Evolutionary conservation across 2,797 vertebrate species (phyloP).

Genomic region (Zenarchopterus dispar): DNA sequence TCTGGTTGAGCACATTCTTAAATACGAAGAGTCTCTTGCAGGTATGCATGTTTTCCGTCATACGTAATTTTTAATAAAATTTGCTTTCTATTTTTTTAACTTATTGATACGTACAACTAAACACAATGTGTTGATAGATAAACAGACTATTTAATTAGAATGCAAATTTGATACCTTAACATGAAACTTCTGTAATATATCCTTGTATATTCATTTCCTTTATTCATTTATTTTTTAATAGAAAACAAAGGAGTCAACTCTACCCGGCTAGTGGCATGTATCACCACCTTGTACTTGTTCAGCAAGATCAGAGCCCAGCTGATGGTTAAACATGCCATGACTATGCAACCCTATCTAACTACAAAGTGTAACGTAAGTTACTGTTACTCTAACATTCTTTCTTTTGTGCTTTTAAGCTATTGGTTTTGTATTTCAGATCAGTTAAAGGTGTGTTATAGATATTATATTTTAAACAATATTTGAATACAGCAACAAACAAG

Average conservation of each 20-base stretch:
- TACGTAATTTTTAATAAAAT: neutral
- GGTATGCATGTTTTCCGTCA: constrained; percentile 74
- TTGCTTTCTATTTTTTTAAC: no score
- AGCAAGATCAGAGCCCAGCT: constrained; percentile 98
- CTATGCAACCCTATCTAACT: constrained; percentile 98
- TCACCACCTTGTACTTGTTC: constrained; percentile 98
- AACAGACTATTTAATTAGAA: no score
- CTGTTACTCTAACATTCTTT: no score
- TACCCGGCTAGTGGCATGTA: constrained; percentile 92
- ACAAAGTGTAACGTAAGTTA: constrained; percentile 97
- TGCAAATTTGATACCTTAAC: no score
- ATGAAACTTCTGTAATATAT: neutral
- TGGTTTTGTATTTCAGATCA: no score
- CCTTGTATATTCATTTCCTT: neutral
- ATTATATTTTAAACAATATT: no score
- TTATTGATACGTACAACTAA: no score
- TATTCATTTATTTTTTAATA: constrained; percentile 49
- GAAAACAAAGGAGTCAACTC: constrained; percentile 96
- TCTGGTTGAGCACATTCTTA: constrained; percentile 96
- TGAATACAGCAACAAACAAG: no score
- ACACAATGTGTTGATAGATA: no score
- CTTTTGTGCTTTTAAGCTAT: neutral
- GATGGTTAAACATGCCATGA: constrained; percentile 99
- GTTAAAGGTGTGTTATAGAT: no score
- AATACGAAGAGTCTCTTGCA: constrained; percentile 95